A percentile compares a stretch with the other conserved stretches of the same genome.
Conservation (phyloP, 2,797 vertebrate genomes). For the Phrynocephalus guinanensis region DNA sequence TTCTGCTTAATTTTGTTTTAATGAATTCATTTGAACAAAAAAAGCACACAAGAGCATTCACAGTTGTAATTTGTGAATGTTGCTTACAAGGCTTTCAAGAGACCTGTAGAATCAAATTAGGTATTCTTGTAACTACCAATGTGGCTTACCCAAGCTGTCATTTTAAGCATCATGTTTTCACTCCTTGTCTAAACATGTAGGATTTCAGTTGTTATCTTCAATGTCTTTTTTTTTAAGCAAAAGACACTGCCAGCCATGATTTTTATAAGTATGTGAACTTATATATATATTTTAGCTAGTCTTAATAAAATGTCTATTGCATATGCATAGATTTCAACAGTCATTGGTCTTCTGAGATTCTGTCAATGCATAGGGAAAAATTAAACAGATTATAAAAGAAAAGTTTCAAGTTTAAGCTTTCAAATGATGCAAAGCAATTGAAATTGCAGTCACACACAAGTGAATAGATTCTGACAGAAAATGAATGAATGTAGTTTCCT, state of each 20-base stretch:
- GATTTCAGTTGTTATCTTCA: not conserved
- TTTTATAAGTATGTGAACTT: not conserved
- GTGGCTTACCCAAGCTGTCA: not conserved
- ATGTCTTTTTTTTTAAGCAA: not conserved
- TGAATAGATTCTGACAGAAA: conserved; percentile 27
- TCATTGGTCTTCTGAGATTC: not conserved
- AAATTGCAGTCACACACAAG: not conserved
- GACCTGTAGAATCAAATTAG: conserved; percentile 23
- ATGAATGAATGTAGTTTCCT: not conserved
- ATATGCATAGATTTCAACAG: not conserved
- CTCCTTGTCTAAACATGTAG: not conserved
- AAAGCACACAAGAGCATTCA: conserved; percentile 11
- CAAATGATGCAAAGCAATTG: not conserved
- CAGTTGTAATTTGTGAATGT: conserved; percentile 3
- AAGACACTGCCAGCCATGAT: not conserved
- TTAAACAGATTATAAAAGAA: conserved; percentile 4
- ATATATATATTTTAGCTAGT: not conserved
- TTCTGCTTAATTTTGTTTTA: conserved; percentile 3
- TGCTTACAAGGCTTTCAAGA: conserved; percentile 21
- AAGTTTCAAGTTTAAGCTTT: conserved; percentile 15
- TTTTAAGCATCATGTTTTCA: conserved; percentile 11
- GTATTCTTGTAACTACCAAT: conserved; percentile 1
- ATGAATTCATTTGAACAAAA: conserved; percentile 34
- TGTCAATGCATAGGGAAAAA: conserved; percentile 32
- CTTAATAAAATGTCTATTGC: not conserved